These are phyloP conservation scores for Nebria ingens DNA, from an alignment of 1,140 invertebrate species.

Conservation along the genomic window DNA sequence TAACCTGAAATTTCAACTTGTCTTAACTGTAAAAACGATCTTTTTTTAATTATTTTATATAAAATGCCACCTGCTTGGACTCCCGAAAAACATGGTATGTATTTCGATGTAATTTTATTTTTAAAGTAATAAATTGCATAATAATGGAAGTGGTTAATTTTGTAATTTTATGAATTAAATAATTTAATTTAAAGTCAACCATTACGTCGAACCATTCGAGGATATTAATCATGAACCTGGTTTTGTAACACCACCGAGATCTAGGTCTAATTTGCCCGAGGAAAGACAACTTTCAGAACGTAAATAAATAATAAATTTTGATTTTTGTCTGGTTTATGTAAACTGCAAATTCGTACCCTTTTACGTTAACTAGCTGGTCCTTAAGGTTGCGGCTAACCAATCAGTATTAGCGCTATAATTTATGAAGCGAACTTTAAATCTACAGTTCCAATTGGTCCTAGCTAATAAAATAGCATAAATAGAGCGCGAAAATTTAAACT, in stretches of 20 bases:
- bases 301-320: not conserved
- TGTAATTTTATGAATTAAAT: not conserved
- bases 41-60: not conserved
- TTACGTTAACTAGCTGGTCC: too few relatives aligned
- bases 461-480: too few relatives aligned
- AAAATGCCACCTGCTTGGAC: not conserved
- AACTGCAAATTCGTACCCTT: too few relatives aligned
- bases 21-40: not conserved
- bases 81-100: not conserved
- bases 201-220: not conserved
- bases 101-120: not conserved
- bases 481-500: too few relatives aligned
- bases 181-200: not conserved
- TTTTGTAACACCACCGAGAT: not conserved
- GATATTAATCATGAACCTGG: not conserved
- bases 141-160: too few relatives aligned
- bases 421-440: too few relatives aligned
- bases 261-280: not conserved
- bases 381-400: too few relatives aligned
- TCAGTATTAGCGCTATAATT: too few relatives aligned
- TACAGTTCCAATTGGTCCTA: too few relatives aligned
- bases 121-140: too few relatives aligned
- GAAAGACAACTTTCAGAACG: not conserved
- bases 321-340: not conserved
- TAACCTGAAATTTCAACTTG: not conserved